Percentiles rank a stretch among this genome's conserved stretches.
These are phyloP conservation scores for Gymnoscopelus braueri DNA, from an alignment of 2,797 vertebrate species.

Conservation along the genomic window DNA sequence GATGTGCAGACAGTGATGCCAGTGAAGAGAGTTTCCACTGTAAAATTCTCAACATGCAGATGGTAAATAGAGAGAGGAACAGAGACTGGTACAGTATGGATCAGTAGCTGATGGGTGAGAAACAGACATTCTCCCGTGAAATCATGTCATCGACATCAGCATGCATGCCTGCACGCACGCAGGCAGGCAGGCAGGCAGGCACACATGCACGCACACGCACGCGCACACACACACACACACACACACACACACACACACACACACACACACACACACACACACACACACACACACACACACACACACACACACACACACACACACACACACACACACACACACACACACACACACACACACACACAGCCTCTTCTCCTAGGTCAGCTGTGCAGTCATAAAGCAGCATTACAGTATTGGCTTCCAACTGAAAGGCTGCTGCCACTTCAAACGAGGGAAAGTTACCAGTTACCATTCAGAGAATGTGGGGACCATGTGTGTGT, in stretches of 20 bases:
- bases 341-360: constrained; percentile 16
- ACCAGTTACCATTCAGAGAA: constrained; percentile 57
- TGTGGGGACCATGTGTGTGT: constrained; percentile 60
- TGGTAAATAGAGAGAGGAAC: constrained; percentile 8
- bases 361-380: constrained; percentile 10
- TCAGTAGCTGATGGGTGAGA: too few species aligned
- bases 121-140: too few species aligned
- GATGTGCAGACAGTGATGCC: constrained; percentile 16
- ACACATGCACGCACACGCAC: not conserved
- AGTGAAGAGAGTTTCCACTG: constrained; percentile 28
- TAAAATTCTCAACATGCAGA: constrained; percentile 19
- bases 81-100: not conserved
- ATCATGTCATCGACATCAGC: constrained; percentile 1
- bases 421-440: constrained; percentile 53
- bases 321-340: constrained; percentile 21
- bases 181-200: too few species aligned
- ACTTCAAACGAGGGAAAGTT: constrained; percentile 41
- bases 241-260: constrained; percentile 31
- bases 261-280: constrained; percentile 13
- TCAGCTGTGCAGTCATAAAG: constrained; percentile 56
- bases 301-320: constrained; percentile 13
- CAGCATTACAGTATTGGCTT: constrained; percentile 45
- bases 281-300: constrained; percentile 22
- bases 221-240: constrained; percentile 13
- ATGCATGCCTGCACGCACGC: constrained; percentile 29